Evolutionary conservation across 2,888 invertebrate species (phyloP), one percentile per base, ranked within the genome.

Genomic region (Pocota personata): DNA sequence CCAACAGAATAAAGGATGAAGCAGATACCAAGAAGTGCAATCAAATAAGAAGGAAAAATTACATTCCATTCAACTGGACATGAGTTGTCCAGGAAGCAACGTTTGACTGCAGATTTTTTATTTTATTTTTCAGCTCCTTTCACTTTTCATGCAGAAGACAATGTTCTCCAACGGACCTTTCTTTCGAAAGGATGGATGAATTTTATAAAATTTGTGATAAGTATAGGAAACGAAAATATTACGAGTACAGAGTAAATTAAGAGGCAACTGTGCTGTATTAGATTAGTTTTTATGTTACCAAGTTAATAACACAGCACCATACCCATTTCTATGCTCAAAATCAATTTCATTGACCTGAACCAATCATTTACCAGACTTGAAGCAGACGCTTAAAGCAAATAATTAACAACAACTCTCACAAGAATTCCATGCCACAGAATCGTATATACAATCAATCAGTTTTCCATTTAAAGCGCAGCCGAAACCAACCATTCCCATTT

Each of bases 391-490:
- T 10, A 27, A 6, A n/a, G 48, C 16, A 64, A 69, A 69, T 57
- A 55, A 60, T 67, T 50, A 40, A n/a, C n/a, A n/a, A n/a, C n/a
- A n/a, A 35, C 35, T 37, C 46, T 30, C 12, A 57, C 27, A 16
- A 46, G 48, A 27, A 48, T 21, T 37, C 35, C 60, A 8, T 19
- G 37, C 14, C 50, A 69, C 19, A 48, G 19, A 55, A 69, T 80
- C 30, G 27, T 30, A 50, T 30, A 50, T 19, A 35, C 69, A 82
- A 82, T 67, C 66, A 72, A 82, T 82, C 77, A 52, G 37, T 52
- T 77, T 69, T 40, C 30, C 14, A 76, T 64, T 76, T 35, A 7
- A 43, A 76, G 19, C 4, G 24, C 1, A 7, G 24, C 16, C 24
- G 3, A 57, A 21, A 16, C 1, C 19, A 64, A 21, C 32, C 19